A percentile compares a stretch with the other conserved stretches of the same genome.
Evolutionary conservation across 2,888 invertebrate species (phyloP).

Genomic region (Rapana venosa): DNA sequence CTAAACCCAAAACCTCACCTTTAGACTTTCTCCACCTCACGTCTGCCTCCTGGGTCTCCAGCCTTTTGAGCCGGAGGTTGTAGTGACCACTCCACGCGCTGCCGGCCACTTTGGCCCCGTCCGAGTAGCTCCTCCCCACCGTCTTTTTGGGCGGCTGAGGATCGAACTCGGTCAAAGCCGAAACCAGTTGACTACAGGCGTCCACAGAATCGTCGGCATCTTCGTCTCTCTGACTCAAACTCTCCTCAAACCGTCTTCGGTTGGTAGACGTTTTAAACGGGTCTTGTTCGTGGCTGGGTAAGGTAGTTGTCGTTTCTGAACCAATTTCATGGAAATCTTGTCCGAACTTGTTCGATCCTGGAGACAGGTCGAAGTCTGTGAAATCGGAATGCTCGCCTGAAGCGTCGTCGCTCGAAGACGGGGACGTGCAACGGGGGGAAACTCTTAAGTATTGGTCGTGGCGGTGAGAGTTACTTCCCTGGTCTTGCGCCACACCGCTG

Average conservation of each 20-base stretch:
- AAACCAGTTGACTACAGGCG: constrained; percentile 39
- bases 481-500: not conserved
- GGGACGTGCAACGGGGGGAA: constrained; percentile 20
- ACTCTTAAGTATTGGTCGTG: not conserved
- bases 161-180: constrained; percentile 36
- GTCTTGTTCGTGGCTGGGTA: not conserved
- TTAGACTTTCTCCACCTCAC: not conserved
- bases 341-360: no score
- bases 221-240: constrained; percentile 16
- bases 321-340: not conserved
- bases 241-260: constrained; percentile 38
- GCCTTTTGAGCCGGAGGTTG: not conserved
- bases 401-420: constrained; percentile 36
- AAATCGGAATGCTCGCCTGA: constrained; percentile 19
- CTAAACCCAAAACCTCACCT: no score
- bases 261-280: no score
- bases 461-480: not conserved
- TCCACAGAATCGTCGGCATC: constrained; percentile 38
- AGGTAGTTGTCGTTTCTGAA: no score
- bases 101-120: constrained; percentile 17
- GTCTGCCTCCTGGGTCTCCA: constrained; percentile 7
- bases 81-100: not conserved
- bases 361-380: constrained; percentile 12
- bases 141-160: constrained; percentile 24
- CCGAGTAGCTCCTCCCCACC: constrained; percentile 40